Evolutionary conservation across 2,888 invertebrate genomes (phyloP), one percentile per base, ranked within the genome.

Genomic region (Eupithecia insigniata): DNA sequence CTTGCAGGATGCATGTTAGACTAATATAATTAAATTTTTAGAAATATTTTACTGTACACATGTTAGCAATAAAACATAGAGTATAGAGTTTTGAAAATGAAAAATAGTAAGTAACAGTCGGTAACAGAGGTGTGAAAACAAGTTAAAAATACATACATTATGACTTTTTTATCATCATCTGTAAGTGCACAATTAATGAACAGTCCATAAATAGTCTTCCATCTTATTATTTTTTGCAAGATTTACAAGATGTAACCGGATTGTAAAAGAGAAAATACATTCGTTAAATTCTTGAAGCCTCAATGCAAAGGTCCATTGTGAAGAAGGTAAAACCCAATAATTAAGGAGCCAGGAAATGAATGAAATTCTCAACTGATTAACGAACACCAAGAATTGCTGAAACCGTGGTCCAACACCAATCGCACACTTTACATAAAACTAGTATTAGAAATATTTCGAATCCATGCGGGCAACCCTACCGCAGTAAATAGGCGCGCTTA

Each of bases 271-370:
- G 66, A 51, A 51, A 55, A 43, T 43, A 16, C 32, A 32, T 55
- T 39, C 58, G 22, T 67, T 5, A 67, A 18, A 60, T 60, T 30
- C 39, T 60, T 60, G 10, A 67, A 16, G 39, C 14, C 22, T 26
- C 30, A 60, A 67, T 26, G 22, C 28, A 58, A 58, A 66, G 34
- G 36, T 26, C 28, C 34, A 66, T 82, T 75, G 51, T 71, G 70
- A 72, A 69, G 39, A 16, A 43, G 32, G 22, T 62, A 46, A 61
- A 62, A 39, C 34, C 34, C 7, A n/a, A n/a, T 62, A 69, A 69
- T 62, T 62, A 62, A 69, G 46, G 26, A 22, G 72, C 74, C 69
- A 77, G 80, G 77, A 78, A 80, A 80, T 78, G 72, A 79, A 77
- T 68, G 67, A 80, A 80, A 77, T 66, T 73, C 73, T 68, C 46